Evolutionary conservation across 2,888 invertebrate genomes (phyloP).

Genomic region (Coenonympha arcania): DNA sequence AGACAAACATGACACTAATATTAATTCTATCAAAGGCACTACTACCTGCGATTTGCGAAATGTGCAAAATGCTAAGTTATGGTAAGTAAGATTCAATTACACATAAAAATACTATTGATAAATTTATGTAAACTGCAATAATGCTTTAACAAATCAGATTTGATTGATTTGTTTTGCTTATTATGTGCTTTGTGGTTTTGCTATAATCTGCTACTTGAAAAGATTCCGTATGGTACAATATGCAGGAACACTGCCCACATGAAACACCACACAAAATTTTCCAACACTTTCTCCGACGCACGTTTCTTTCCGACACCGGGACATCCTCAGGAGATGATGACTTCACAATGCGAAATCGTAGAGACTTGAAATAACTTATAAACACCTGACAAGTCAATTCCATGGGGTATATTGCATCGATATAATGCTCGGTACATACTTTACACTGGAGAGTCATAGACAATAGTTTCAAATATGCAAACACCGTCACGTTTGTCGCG

Average conservation of each 20-base stretch:
- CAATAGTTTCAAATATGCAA: constrained; percentile 10
- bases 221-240: too few species aligned
- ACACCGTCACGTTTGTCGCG: constrained; percentile 4
- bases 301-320: too few species aligned
- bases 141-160: background rate
- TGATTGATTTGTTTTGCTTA: background rate
- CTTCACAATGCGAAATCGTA: too few species aligned
- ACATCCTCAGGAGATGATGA: too few species aligned
- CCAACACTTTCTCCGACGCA: too few species aligned
- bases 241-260: too few species aligned
- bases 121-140: background rate
- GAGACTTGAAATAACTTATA: too few species aligned
- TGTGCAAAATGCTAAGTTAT: background rate
- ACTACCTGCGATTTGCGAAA: background rate
- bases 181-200: too few species aligned
- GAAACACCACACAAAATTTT: too few species aligned
- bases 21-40: background rate
- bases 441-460: constrained; percentile 4
- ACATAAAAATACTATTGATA: background rate
- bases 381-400: background rate
- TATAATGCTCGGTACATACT: constrained; percentile 5
- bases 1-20: background rate
- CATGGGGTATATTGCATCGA: background rate
- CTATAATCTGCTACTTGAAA: too few species aligned
- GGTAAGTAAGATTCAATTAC: constrained; percentile 1